Conservation (phyloP, 2,113 vertebrate species). For the Prochilodus magdalenae region DNA sequence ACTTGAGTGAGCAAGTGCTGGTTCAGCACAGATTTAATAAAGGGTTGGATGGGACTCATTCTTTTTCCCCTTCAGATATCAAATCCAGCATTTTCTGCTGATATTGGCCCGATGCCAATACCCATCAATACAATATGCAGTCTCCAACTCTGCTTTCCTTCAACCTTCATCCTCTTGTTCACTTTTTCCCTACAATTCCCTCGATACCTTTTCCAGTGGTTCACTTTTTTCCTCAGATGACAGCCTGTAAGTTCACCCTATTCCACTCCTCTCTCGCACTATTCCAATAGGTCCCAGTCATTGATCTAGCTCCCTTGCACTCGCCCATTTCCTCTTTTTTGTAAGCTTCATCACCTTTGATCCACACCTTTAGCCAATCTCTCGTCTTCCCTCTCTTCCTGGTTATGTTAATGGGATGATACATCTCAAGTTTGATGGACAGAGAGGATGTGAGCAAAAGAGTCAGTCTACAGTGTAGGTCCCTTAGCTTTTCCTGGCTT, state of each 20-base stretch:
- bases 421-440: not conserved
- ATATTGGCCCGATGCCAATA: too few species aligned
- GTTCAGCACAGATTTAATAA: too few species aligned
- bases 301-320: not conserved
- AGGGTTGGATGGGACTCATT: too few species aligned
- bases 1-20: too few species aligned
- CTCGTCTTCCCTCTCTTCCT: conserved; percentile 1
- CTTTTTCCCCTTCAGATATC: too few species aligned
- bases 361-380: conserved; percentile 36
- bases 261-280: not conserved
- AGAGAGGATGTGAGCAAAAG: not conserved
- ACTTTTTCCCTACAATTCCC: not conserved
- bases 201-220: not conserved
- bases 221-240: too few species aligned
- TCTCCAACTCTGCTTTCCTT: not conserved
- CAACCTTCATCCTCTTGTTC: not conserved
- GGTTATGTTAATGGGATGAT: conserved; percentile 6
- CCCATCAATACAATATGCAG: too few species aligned
- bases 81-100: too few species aligned
- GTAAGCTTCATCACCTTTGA: conserved; percentile 19
- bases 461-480: not conserved
- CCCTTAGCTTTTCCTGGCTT: too few species aligned
- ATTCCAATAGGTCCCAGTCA: not conserved
- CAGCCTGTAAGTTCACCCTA: too few species aligned
- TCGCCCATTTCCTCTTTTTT: not conserved